These are phyloP conservation scores for Ryuthela nishihirai DNA, from an alignment of 2,888 invertebrate genomes.

Conservation along the genomic window DNA sequence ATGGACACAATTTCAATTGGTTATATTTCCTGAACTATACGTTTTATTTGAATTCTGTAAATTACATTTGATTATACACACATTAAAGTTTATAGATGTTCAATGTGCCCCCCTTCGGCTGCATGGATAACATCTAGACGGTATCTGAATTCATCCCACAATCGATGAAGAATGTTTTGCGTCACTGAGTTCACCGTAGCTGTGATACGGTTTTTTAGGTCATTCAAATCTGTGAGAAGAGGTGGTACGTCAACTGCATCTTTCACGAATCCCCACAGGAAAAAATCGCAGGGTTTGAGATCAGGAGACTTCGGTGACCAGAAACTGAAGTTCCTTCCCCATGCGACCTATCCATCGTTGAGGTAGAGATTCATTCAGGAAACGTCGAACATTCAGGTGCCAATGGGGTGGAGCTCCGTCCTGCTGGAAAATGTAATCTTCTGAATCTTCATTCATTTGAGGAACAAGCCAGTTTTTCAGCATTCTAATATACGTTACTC, in stretches of 20 bases:
- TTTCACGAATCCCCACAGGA: neutral
- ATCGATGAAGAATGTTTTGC: neutral
- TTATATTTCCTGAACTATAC: no score
- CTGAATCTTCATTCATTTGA: conserved; percentile 22
- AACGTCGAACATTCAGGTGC: neutral
- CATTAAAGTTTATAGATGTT: no score
- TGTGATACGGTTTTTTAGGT: neutral
- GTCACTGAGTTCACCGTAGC: neutral
- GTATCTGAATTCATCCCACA: neutral
- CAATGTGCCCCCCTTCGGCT: neutral
- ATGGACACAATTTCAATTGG: no score
- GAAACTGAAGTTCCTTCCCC: neutral
- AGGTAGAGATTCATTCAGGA: conserved; percentile 1
- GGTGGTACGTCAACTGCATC: neutral
- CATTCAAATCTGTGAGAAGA: neutral
- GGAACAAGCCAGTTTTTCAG: no score
- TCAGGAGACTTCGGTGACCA: neutral
- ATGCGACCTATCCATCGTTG: neutral
- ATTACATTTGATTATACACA: no score
- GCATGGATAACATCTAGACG: neutral
- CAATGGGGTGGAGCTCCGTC: conserved; percentile 24
- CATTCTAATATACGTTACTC: no score
- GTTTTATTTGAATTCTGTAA: no score
- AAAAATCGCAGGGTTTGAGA: neutral
- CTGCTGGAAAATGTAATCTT: conserved; percentile 30